Evolutionary conservation across 2,113 vertebrate genomes (phyloP).

Genomic region (Cyphomyrus plagiostoma): DNA sequence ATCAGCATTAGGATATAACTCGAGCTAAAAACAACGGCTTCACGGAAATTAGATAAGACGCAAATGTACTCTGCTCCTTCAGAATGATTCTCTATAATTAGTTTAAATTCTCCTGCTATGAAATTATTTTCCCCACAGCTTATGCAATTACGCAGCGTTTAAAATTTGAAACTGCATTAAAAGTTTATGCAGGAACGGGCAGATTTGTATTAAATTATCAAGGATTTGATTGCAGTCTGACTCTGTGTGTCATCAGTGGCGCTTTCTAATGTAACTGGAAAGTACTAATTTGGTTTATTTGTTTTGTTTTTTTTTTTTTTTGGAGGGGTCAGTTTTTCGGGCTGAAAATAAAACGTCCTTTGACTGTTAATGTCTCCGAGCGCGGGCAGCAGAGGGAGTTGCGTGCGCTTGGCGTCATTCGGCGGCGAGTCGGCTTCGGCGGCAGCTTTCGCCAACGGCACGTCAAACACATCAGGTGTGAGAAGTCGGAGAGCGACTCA

Average conservation of each 20-base stretch:
- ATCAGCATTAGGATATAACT: not conserved
- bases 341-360: not conserved
- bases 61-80: not conserved
- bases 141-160: not conserved
- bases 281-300: not conserved
- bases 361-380: not conserved
- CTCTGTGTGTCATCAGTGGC: not conserved
- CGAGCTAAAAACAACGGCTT: not conserved
- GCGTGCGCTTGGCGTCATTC: too few relatives aligned
- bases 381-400: not conserved
- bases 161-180: not conserved
- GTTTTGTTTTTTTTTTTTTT: not conserved
- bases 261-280: not conserved
- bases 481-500: not conserved
- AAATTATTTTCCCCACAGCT: slow-evolving; percentile 5
- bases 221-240: not conserved
- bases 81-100: slow-evolving; percentile 1
- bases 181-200: not conserved
- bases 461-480: not conserved
- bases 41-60: not conserved
- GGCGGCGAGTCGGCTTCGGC: not conserved
- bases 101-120: slow-evolving; percentile 2
- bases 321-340: not conserved
- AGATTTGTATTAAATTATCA: not conserved
- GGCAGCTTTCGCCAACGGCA: not conserved